A percentile compares a stretch with the other conserved stretches of the same genome.
Evolutionary conservation across 2,888 invertebrate species (phyloP).

Genomic region (Calameuta pallipes): DNA sequence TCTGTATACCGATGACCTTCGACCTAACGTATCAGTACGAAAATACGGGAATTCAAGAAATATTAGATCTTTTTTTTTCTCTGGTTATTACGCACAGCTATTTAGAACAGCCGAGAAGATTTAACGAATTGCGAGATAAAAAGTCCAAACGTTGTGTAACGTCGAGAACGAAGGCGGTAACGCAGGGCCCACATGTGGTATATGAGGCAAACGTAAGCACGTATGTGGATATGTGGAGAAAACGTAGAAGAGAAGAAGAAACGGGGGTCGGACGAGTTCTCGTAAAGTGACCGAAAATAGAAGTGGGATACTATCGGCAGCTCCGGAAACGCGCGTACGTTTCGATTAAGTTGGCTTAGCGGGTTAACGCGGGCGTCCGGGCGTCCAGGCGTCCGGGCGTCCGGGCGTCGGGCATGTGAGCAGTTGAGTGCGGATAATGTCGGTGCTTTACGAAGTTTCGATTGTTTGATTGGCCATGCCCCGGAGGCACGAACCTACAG

Average conservation of each 20-base stretch:
- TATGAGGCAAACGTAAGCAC: not conserved
- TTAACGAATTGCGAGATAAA: not conserved
- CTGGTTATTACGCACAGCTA: not conserved
- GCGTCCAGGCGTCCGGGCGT: not conserved
- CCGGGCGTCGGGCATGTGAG: constrained; percentile 17
- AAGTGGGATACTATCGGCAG: constrained; percentile 16
- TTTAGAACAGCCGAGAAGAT: not conserved
- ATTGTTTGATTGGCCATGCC: constrained; percentile 19
- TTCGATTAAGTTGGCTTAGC: constrained; percentile 22
- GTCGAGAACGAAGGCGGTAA: not conserved
- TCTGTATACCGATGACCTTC: not conserved
- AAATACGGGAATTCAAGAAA: not conserved
- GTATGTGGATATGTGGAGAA: not conserved
- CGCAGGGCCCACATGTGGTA: not conserved
- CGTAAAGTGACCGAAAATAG: not conserved
- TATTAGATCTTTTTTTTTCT: not conserved
- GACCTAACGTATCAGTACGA: not conserved
- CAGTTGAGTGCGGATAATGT: constrained; percentile 22
- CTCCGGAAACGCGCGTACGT: constrained; percentile 19
- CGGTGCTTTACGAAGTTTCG: constrained; percentile 20
- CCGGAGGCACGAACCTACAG: constrained; percentile 5
- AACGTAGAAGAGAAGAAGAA: not conserved
- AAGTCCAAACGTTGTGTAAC: not conserved
- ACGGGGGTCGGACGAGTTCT: not conserved
- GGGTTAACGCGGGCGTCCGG: constrained; percentile 10